These are phyloP conservation scores for Brevimyrus niger DNA, from an alignment of 2,113 vertebrate species.

Conservation along the genomic window DNA sequence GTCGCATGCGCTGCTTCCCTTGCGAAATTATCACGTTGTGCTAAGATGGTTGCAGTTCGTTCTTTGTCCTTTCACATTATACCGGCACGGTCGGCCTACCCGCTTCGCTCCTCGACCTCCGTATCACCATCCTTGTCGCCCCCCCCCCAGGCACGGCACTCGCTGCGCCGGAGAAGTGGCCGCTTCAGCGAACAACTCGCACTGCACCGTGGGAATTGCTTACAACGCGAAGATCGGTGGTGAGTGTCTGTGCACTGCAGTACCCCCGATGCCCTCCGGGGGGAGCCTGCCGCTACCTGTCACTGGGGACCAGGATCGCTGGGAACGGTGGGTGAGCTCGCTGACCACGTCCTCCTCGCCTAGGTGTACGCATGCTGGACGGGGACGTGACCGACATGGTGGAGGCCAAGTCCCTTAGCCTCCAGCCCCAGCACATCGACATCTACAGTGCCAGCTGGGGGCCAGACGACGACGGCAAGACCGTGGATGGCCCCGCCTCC, in stretches of 20 bases:
- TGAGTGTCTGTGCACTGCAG: slow-evolving; percentile 45
- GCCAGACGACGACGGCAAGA: slow-evolving; percentile 94
- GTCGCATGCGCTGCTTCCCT: neutral
- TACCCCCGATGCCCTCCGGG: neutral
- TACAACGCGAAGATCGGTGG: slow-evolving; percentile 97
- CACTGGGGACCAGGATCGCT: neutral
- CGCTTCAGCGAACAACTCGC: slow-evolving; percentile 93
- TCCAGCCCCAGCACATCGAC: slow-evolving; percentile 92
- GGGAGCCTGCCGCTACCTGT: neutral
- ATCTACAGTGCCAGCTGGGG: slow-evolving; percentile 99
- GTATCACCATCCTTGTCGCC: slow-evolving; percentile 32
- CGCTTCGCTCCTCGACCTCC: neutral
- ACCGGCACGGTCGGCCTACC: neutral
- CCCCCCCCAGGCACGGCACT: slow-evolving; percentile 85
- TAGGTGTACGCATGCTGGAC: slow-evolving; percentile 95
- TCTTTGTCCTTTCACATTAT: neutral
- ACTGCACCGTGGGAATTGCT: slow-evolving; percentile 94
- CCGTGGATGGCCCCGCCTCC: slow-evolving; percentile 90
- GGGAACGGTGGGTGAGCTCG: neutral
- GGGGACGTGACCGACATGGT: slow-evolving; percentile 99
- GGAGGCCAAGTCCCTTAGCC: slow-evolving; percentile 90
- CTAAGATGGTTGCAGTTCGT: neutral
- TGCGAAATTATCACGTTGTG: neutral
- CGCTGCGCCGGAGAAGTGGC: slow-evolving; percentile 97
- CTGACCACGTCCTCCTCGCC: neutral